phyloP scores from a whole-genome alignment of 2,888 invertebrate species.

The Drosophila formosana region DNA sequence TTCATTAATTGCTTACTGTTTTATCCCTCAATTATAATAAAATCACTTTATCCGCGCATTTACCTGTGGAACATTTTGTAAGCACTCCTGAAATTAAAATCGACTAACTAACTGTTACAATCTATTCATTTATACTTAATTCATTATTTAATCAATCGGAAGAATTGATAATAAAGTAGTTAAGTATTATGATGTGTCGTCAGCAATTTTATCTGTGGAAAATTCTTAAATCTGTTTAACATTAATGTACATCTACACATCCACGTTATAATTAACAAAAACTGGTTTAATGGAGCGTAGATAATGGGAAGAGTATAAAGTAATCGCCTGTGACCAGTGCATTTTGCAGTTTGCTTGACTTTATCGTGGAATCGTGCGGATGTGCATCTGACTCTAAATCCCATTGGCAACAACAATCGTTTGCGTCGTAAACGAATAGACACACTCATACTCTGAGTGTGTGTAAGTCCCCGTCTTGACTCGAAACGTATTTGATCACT shows the following conservation, averaged over 20 bases:
- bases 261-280: background rate
- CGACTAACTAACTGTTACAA: background rate
- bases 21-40: too few species aligned
- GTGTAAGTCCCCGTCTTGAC: background rate
- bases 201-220: background rate
- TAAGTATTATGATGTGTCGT: background rate
- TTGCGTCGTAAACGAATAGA: slow-evolving; percentile 3
- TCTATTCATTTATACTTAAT: too few species aligned
- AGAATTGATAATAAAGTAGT: background rate
- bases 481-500: slow-evolving; percentile 21
- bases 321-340: slow-evolving; percentile 10
- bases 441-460: background rate
- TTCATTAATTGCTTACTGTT: too few species aligned
- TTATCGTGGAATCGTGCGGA: slow-evolving; percentile 50
- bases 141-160: too few species aligned
- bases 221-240: background rate
- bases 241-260: background rate
- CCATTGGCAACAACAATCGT: slow-evolving; percentile 1
- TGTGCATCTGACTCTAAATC: slow-evolving; percentile 33
- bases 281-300: background rate
- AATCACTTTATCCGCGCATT: background rate
- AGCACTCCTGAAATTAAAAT: background rate
- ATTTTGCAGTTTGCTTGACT: slow-evolving; percentile 4
- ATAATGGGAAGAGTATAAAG: slow-evolving; percentile 20
- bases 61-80: background rate